Evolutionary conservation across 1,140 invertebrate species (phyloP).

Genomic region (Apocrypta bakeri): DNA sequence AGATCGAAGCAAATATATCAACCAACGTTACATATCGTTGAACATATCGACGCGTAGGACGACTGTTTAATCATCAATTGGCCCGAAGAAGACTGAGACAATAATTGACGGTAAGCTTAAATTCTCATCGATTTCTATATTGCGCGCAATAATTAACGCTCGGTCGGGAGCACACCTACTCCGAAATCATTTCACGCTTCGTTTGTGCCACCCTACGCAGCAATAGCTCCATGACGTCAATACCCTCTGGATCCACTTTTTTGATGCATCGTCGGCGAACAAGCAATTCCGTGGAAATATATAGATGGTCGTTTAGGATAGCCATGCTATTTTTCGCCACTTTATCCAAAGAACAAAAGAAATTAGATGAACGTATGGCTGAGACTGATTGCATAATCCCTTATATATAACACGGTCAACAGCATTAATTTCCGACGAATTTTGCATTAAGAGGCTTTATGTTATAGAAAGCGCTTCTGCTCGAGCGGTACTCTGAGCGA

Average conservation of each 20-base stretch:
- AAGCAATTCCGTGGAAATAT: too few species aligned
- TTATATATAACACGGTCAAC: too few species aligned
- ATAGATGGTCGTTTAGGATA: too few species aligned
- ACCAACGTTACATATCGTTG: conserved; percentile 47
- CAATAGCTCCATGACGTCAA: background rate
- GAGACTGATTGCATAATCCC: too few species aligned
- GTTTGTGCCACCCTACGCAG: background rate
- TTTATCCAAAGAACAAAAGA: too few species aligned
- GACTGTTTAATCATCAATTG: conserved; percentile 33
- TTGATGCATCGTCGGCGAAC: too few species aligned
- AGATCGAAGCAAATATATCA: background rate
- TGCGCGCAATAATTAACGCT: background rate
- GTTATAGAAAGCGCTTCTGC: background rate
- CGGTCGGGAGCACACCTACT: background rate
- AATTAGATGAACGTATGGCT: too few species aligned
- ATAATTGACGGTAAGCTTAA: conserved; percentile 26
- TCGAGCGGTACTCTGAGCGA: background rate
- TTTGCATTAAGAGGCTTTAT: background rate
- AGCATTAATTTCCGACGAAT: too few species aligned
- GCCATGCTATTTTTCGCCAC: too few species aligned
- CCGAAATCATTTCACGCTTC: background rate
- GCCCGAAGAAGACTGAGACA: conserved; percentile 48
- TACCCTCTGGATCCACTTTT: too few species aligned
- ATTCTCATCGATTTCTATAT: background rate
- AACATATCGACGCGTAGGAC: conserved; percentile 48